A percentile compares a stretch with the other conserved stretches of the same genome.
Conservation (phyloP, 53 echinoderm and acorn worm species). For the Antedon mediterranea region DNA sequence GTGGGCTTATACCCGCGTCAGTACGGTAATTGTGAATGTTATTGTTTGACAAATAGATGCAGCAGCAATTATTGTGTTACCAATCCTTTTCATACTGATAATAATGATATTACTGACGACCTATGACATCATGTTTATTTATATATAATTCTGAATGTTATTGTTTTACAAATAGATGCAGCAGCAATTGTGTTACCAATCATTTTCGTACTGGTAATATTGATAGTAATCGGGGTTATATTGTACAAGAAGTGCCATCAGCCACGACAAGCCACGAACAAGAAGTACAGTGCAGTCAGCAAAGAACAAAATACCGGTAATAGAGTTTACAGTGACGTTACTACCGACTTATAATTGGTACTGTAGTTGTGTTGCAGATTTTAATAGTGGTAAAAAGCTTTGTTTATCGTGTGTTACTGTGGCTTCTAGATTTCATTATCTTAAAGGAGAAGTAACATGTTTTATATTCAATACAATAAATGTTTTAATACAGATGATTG, state of each 20-base stretch:
- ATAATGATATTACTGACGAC: no score
- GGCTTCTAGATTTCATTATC: no score
- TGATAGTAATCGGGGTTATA: neutral
- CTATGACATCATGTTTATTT: no score
- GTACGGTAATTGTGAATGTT: no score
- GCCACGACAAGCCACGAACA: neutral
- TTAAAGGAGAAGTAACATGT: no score
- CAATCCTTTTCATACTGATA: neutral
- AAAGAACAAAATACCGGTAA: neutral
- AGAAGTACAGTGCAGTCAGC: neutral
- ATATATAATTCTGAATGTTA: no score
- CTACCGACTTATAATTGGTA: neutral
- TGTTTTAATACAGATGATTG: no score
- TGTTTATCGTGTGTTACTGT: no score
- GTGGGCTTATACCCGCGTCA: no score
- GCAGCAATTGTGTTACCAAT: neutral
- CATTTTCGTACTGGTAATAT: neutral
- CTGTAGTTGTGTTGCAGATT: no score
- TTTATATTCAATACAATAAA: no score
- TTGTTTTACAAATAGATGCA: neutral
- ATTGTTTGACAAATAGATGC: neutral
- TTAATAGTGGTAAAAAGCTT: no score
- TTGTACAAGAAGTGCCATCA: neutral
- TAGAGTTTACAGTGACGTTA: neutral
- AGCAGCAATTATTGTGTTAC: neutral